Evolutionary conservation across 2,797 vertebrate genomes (phyloP), one percentile per base, ranked within the genome.

Genomic region (Pempheris klunzingeri): DNA sequence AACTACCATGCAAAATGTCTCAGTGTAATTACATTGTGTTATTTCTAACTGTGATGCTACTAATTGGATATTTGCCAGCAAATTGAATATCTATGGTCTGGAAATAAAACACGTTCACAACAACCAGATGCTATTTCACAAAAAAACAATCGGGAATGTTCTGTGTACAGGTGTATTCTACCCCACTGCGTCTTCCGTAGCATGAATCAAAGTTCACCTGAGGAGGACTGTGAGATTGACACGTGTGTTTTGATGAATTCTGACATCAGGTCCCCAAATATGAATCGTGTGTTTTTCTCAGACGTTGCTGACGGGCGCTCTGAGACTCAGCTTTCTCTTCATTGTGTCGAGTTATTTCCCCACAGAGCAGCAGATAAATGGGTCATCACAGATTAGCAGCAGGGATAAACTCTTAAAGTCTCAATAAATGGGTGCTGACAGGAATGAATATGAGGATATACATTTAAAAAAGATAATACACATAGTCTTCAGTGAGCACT

Each of bases 321-420:
- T 30, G 46, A 80, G 59, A 58, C 36, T 43, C 58, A 1, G 32
- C 30, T 61, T 53, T 59, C 55, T 58, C 47, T 32, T 22, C 32
- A 41, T 58, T 57, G 57, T 70, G 71, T 68, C 11, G 14, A 49
- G 12, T 76, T 75, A 67, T 76, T 85, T 78, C 70, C 82, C 73
- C 39, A 69, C 61, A 73, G 78, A 80, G 78, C 47, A 63, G 64
- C 41, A 62, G 73, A 85, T 82, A 82, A 87, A 79, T 83, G 77
- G 78, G 65, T 83, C 80, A 81, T 63, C 72, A 32, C 72, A 85
- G 77, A 90, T 87, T 78, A 82, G 52, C 69, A 76, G 80, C 67
- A 28, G 65, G 76, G 75, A 76, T 52, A 66, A 69, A 71, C 74
- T 83, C 69, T 82, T 73, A 58, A 77, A 65, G 28, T 71, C 60